Base-by-base conservation (phyloP, 1,140 invertebrate species). In the Pectinophora gossypiella region DNA sequence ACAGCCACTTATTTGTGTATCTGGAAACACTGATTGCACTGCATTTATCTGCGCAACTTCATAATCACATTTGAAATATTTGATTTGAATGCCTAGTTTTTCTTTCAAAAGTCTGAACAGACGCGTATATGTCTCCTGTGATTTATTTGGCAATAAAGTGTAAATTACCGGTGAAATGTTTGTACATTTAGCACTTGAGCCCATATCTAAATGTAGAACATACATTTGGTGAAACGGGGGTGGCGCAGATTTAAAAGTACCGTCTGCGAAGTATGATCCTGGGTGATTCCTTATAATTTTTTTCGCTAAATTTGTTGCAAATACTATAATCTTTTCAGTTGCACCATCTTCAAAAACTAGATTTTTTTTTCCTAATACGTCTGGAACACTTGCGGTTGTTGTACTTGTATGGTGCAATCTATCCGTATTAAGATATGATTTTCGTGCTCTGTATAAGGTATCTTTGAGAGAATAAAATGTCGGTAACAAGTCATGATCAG, bases 141-240 rank as follows among this genome's bases (percentile, higher is more conserved):
- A 5, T 45, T 63, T 63, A 46, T 63, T 54, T 15, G 53, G 52
- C 7, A 63, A 32, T 19, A 59, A 21, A 43, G 53, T 42, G 43
- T 55, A 63, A 16, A 56, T 42, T 13, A 59, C 43, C n/a, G 60
- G 56, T 36, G 56, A n/a, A 9, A 63, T 36, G 38, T 57, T 57
- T 38, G 48, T 54, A 15, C 15, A 16, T 3, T 54, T 35, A 48
- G 40, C 22, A 19, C 15, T 23, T 7, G 49, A 53, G 20, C 46
- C 6, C 10, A 51, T 15, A 21, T 61, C 59, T 15, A 56, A 20
- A 44, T 61, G 59, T 16, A 61, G 12, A 2, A 15, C 45, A 47
- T 47, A 61, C 19, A 61, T 35, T 48, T 61, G 59, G 20, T 61
- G 54, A 51, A 51, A 61, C n/a, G 59, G 59, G n/a, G 3, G n/a